These are phyloP conservation scores for Danionella cerebrum DNA, from an alignment of 2,113 vertebrate species.

Conservation along the genomic window DNA sequence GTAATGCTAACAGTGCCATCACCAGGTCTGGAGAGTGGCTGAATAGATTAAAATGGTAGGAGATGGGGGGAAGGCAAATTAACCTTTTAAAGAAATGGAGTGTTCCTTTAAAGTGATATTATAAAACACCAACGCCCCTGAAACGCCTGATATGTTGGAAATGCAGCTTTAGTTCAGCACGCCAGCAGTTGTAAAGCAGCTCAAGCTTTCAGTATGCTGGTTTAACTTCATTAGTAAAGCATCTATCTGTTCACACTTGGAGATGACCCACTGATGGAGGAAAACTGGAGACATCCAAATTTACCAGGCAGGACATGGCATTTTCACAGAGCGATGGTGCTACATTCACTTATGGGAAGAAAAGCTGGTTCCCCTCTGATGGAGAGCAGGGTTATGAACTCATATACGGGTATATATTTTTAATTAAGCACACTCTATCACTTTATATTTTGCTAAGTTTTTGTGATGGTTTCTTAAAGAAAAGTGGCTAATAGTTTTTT, in stretches of 20 bases:
- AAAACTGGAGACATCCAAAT: no score
- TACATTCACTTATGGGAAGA: slow-evolving; percentile 67
- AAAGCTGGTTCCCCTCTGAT: slow-evolving; percentile 66
- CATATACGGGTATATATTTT: slow-evolving; percentile 71
- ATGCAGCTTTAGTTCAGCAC: slow-evolving; percentile 50
- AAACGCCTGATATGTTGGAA: slow-evolving; percentile 56
- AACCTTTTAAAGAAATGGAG: no score
- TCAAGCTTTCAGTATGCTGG: slow-evolving; percentile 52
- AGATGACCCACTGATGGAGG: slow-evolving; percentile 65
- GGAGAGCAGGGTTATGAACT: slow-evolving; percentile 68
- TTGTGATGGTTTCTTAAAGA: slow-evolving; percentile 42
- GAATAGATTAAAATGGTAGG: no score
- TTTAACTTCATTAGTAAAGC: no score
- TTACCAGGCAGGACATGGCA: slow-evolving; percentile 34
- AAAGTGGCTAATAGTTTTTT: slow-evolving; percentile 53
- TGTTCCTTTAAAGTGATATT: no score
- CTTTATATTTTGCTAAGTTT: slow-evolving; percentile 52
- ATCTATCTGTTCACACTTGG: no score
- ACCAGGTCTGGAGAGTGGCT: no score
- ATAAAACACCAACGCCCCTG: no score
- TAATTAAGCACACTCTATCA: slow-evolving; percentile 72
- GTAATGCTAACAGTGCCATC: no score
- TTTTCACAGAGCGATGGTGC: slow-evolving; percentile 62
- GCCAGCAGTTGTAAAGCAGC: slow-evolving; percentile 63
- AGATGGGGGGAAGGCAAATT: no score